Conservation (phyloP, 2,888 invertebrate genomes). For the Nomada fucata region DNA sequence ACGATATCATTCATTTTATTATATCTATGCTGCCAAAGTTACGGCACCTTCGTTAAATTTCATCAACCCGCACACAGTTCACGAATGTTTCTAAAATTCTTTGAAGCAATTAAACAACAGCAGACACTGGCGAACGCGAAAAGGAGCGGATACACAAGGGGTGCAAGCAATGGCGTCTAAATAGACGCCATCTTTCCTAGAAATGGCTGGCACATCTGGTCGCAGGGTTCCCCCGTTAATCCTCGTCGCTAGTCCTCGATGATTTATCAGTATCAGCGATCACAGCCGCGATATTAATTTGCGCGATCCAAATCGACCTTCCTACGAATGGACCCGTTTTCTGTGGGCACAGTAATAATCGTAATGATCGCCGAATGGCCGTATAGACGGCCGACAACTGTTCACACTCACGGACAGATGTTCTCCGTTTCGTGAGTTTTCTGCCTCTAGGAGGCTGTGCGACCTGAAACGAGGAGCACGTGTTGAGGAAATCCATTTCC, state of each 20-base stretch:
- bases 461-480: constrained; percentile 80
- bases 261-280: constrained; percentile 61
- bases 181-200: constrained; percentile 58
- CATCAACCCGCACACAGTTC: no score
- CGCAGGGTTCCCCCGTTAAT: constrained; percentile 60
- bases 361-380: constrained; percentile 19
- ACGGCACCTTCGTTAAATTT: neutral
- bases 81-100: constrained; percentile 6
- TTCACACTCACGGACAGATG: constrained; percentile 69
- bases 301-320: constrained; percentile 10
- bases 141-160: constrained; percentile 15
- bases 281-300: constrained; percentile 45
- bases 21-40: constrained; percentile 5
- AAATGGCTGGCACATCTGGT: constrained; percentile 67
- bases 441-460: constrained; percentile 64
- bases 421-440: constrained; percentile 55
- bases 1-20: neutral
- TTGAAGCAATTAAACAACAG: constrained; percentile 19
- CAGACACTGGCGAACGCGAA: neutral
- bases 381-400: constrained; percentile 61
- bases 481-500: constrained; percentile 83
- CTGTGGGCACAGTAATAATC: constrained; percentile 24
- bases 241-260: constrained; percentile 42
- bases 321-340: constrained; percentile 45
- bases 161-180: constrained; percentile 7